Percentiles rank a stretch among this genome's conserved stretches.
Evolutionary conservation across 2,113 vertebrate species (phyloP).

Genomic region (Toxostoma redivivum): DNA sequence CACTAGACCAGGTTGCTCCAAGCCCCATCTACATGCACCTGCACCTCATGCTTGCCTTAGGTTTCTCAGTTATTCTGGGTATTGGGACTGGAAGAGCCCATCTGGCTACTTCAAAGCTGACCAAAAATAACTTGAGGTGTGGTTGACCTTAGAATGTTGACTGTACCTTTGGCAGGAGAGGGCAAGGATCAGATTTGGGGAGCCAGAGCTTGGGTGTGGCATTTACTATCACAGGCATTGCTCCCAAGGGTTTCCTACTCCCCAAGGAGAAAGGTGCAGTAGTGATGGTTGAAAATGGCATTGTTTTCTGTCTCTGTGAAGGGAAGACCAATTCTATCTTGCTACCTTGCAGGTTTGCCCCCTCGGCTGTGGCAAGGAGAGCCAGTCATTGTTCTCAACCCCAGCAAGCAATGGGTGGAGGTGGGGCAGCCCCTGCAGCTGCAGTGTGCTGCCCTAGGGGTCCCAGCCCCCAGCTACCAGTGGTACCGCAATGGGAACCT

Average conservation of each 20-base stretch:
- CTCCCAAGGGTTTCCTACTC: neutral
- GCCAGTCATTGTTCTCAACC: slow-evolving; percentile 73
- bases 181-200: neutral
- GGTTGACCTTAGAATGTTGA: neutral
- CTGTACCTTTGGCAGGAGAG: neutral
- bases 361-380: slow-evolving; percentile 76
- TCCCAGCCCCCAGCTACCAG: slow-evolving; percentile 80
- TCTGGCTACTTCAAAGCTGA: neutral
- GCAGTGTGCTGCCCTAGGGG: slow-evolving; percentile 77
- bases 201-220: neutral
- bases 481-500: slow-evolving; percentile 82
- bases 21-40: neutral
- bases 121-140: neutral
- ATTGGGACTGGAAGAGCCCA: neutral
- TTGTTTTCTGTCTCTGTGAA: neutral
- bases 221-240: neutral
- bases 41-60: neutral
- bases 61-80: neutral
- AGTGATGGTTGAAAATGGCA: rapidly evolving
- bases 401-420: slow-evolving; percentile 59
- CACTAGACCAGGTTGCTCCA: neutral
- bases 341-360: slow-evolving; percentile 37
- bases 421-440: slow-evolving; percentile 62
- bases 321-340: neutral
- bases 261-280: neutral